These are phyloP conservation scores for Drosophila funebris DNA, from an alignment of 1,140 invertebrate genomes.

Conservation along the genomic window DNA sequence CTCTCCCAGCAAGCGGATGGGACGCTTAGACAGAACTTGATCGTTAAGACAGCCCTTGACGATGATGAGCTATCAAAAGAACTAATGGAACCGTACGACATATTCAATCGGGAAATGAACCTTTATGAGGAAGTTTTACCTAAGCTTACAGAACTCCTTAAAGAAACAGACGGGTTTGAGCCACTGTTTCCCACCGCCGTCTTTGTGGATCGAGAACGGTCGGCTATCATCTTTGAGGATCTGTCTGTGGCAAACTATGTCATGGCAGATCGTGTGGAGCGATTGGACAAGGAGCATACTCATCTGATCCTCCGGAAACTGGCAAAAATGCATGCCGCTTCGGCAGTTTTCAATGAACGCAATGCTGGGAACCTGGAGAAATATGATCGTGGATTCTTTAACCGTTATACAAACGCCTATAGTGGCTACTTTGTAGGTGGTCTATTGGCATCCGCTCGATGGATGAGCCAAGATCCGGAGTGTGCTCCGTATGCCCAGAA, in stretches of 20 bases:
- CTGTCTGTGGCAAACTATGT: constrained; percentile 53
- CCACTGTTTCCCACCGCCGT: constrained; percentile 65
- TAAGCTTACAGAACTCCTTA: constrained; percentile 59
- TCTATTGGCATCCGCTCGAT: constrained; percentile 57
- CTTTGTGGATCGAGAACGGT: constrained; percentile 63
- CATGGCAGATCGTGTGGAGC: constrained; percentile 85
- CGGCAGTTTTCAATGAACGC: constrained; percentile 78
- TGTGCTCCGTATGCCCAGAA: constrained; percentile 61
- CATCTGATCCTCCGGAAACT: constrained; percentile 85
- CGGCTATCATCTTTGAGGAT: constrained; percentile 78
- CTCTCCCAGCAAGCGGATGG: constrained; percentile 4
- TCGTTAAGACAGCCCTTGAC: constrained; percentile 74
- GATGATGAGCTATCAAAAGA: constrained; percentile 69
- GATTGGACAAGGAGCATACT: constrained; percentile 85
- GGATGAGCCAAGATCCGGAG: constrained; percentile 62
- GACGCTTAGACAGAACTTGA: constrained; percentile 36
- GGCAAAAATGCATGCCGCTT: constrained; percentile 86
- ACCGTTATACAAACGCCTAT: constrained; percentile 71
- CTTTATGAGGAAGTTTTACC: constrained; percentile 78
- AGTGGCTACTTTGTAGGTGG: constrained; percentile 72
- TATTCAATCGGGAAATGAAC: constrained; percentile 78
- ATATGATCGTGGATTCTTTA: constrained; percentile 78
- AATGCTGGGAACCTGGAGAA: constrained; percentile 47
- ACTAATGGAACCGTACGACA: constrained; percentile 73
- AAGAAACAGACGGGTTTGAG: constrained; percentile 62